Conservation (phyloP, 2,888 invertebrate species). For the Nomada fabriciana region DNA sequence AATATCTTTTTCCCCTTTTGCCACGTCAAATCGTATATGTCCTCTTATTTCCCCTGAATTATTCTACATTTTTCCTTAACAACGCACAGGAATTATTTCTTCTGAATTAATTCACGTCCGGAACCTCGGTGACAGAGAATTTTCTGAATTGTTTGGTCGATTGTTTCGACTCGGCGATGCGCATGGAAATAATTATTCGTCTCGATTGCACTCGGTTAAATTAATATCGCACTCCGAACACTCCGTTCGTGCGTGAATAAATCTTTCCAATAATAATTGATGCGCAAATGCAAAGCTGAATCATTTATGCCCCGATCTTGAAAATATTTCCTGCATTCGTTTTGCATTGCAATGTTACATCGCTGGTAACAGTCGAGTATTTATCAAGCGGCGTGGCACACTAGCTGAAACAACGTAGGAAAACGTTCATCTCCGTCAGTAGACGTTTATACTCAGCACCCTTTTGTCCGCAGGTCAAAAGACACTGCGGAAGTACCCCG, state of each 20-base stretch:
- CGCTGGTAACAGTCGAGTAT: no score
- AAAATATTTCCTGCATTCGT: conserved; percentile 3
- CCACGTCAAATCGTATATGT: no score
- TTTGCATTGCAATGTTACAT: background rate
- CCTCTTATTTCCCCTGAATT: no score
- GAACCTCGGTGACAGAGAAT: background rate
- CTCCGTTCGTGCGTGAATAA: background rate
- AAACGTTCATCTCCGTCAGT: background rate
- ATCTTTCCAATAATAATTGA: background rate
- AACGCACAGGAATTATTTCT: background rate
- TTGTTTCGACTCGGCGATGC: background rate
- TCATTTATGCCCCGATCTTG: background rate
- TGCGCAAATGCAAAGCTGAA: background rate
- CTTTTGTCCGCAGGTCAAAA: conserved; percentile 70
- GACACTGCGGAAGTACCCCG: conserved; percentile 88
- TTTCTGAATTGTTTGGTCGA: background rate
- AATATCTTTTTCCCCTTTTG: no score
- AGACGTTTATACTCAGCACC: background rate
- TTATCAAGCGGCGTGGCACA: no score
- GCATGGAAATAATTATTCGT: background rate
- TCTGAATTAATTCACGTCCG: background rate
- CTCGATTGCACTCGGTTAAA: background rate
- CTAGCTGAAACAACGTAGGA: no score
- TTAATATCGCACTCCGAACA: background rate
- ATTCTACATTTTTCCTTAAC: no score